Evolutionary conservation across 2,113 vertebrate genomes (phyloP).

Genomic region (Cichladusa arquata): DNA sequence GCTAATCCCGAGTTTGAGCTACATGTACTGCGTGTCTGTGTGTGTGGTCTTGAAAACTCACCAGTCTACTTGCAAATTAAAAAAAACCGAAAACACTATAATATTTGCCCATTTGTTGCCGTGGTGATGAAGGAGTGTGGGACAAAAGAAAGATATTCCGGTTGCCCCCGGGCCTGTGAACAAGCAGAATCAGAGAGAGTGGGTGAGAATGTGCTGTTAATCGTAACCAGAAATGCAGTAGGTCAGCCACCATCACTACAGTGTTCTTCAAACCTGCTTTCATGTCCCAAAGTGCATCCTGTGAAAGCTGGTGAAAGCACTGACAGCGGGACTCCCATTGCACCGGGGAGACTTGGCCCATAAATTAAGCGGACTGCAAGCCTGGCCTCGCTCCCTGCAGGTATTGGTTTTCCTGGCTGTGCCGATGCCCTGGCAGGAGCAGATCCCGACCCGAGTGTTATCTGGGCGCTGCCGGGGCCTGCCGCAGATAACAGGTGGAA

Average conservation of each 20-base stretch:
- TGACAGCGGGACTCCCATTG: not conserved
- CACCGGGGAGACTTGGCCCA: not conserved
- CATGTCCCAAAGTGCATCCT: not conserved
- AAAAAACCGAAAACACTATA: not conserved
- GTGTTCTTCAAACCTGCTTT: not conserved
- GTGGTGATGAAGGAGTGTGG: slow-evolving; percentile 21
- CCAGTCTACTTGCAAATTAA: not conserved
- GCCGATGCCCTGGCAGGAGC: not conserved
- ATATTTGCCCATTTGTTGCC: slow-evolving; percentile 46
- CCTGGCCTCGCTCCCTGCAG: not conserved
- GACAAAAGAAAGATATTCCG: slow-evolving; percentile 32
- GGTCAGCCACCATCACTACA: not conserved
- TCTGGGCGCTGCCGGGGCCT: not conserved
- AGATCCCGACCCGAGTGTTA: not conserved
- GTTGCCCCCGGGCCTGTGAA: slow-evolving; percentile 50
- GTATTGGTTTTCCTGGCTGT: not conserved
- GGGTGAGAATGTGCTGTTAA: slow-evolving; percentile 52
- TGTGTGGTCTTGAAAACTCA: slow-evolving; percentile 44
- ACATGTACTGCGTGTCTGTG: not conserved
- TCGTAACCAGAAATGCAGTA: slow-evolving; percentile 23
- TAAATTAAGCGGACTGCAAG: not conserved
- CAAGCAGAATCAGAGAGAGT: not conserved
- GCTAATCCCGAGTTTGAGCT: not conserved
- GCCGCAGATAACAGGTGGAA: slow-evolving; percentile 46
- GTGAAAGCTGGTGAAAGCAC: not conserved